Base-by-base conservation (phyloP, 2,888 invertebrate genomes). In the Malthinus flaveolus region DNA sequence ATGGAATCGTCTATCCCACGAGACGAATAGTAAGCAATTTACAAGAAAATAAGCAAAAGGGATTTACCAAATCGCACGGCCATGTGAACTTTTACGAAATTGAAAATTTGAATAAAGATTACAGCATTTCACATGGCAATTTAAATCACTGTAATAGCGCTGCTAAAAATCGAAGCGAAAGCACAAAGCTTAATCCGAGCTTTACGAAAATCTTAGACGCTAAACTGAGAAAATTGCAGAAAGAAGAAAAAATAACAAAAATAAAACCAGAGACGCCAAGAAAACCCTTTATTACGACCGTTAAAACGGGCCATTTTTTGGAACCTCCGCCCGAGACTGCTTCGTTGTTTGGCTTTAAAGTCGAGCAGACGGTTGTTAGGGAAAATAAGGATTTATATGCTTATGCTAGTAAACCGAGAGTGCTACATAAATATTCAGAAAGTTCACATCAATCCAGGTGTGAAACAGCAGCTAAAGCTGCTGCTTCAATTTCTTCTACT, bases 221-320 rank as follows among this genome's bases (percentile, higher is more conserved):
- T 37, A 90, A 89, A 74, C 78, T 91, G 57, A 82, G 85, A 33
- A 85, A 85, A 56, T 81, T 91, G 49, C 87, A 89, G 75, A 85
- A 86, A 59, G 84, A 85, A 65, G 85, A 44, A 74, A 75, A 47
- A 71, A 70, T 49, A 66, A 56, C 62, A 67, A 67, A 67, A 68
- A 54, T 53, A 64, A 49, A 58, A 63, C 48, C 60, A 52, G 60
- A 65, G 39, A 66, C 65, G 31, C 65, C 74, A 0, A 71, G 72
- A 35, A 81, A 80, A 57, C 85, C 90, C 7, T 93, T 93, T 73
- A 86, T 92, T 63, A 91, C 91, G 7, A 91, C 91, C 0, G 93
- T 93, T 39, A 89, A 87, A 68, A 85, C 85, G 49, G 93, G 93
- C 1, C 85, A 87, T 69, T 93, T 92, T 74, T 78, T 92, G 63